Base-by-base conservation (phyloP, 2,888 invertebrate genomes). In the Pomacea canaliculata region DNA sequence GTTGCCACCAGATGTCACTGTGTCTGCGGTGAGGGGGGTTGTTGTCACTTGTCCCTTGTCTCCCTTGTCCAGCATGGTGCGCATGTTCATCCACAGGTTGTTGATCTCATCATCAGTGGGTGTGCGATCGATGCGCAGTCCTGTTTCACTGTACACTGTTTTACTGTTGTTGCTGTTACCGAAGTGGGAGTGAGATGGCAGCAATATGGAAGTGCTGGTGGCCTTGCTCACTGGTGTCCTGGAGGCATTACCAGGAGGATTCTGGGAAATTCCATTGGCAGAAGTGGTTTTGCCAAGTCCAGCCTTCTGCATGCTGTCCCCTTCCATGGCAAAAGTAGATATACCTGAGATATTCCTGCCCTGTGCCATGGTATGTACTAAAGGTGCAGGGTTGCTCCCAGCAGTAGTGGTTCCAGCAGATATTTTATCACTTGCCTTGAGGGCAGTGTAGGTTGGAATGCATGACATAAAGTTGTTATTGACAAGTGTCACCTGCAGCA, bases 31-130 rank as follows among this genome's bases (percentile, higher is more conserved):
- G 0, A 60, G n/a, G 2, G 78, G 75, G 10, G 76, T 74, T 63
- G 63, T 12, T 16, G 63, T 3, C 0, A 80, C 78, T 73, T 49
- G 37, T 23, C 8, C 13, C 62, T 65, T 71, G 46, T 68, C 77
- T n/a, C 75, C 78, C 60, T 78, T 80, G 68, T 80, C 81, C 51
- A 90, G 82, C 79, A 90, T 90, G n/a, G 83, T 86, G 12, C 89
- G 80, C 23, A 90, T 88, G 78, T 88, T 89, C 70, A 89, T 88
- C 90, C 90, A 90, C 51, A 90, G 80, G 78, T 84, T 86, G 80
- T 89, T 89, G 19, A 90, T 90, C 73, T 90, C 90, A 62, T 89
- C 90, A 76, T 90, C 90, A n/a, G 90, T 90, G 3, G 90, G 90
- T 5, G 90, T 90, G 56, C 88, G 79, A 75, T 90, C 90, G 59